These are phyloP conservation scores for Hycleus cichorii DNA, from an alignment of 1,140 invertebrate species.

Conservation along the genomic window DNA sequence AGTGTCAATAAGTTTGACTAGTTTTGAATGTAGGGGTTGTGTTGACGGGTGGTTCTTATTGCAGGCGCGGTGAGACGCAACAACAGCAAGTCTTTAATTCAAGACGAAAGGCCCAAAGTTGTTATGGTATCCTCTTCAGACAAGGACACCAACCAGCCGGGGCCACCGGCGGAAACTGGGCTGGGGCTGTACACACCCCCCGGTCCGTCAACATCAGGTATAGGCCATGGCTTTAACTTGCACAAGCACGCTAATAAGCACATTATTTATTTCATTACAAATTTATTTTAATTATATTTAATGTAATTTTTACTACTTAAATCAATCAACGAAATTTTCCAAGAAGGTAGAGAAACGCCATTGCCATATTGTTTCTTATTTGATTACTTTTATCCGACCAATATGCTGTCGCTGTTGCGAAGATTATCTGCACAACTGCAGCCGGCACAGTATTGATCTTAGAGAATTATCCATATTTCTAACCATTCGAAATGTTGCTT, in stretches of 20 bases:
- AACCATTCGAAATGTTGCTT: slow-evolving; percentile 22
- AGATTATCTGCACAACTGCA: not conserved
- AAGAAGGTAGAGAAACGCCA: no score
- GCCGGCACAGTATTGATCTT: slow-evolving; percentile 2
- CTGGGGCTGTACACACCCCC: slow-evolving; percentile 28
- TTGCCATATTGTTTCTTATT: not conserved
- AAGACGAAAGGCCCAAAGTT: slow-evolving; percentile 25
- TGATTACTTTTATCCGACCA: not conserved
- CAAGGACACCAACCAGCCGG: slow-evolving; percentile 19
- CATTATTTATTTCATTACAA: not conserved
- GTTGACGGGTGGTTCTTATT: slow-evolving; percentile 30
- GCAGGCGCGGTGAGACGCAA: slow-evolving; percentile 30
- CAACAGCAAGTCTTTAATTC: slow-evolving; percentile 24
- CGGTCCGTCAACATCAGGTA: slow-evolving; percentile 32
- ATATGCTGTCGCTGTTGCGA: not conserved
- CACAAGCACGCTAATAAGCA: slow-evolving; percentile 10
- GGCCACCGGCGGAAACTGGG: slow-evolving; percentile 24
- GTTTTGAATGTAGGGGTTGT: not conserved
- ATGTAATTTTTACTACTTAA: not conserved
- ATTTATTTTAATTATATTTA: slow-evolving; percentile 2
- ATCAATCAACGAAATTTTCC: no score
- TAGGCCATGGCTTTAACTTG: slow-evolving; percentile 9
- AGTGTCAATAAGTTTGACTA: not conserved
- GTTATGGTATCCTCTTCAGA: slow-evolving; percentile 27
- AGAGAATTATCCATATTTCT: slow-evolving; percentile 24